A percentile compares a stretch with the other conserved stretches of the same genome.
phyloP scores from a whole-genome alignment of 92 coral and sea anemone genomes.

The Porites divaricata region DNA sequence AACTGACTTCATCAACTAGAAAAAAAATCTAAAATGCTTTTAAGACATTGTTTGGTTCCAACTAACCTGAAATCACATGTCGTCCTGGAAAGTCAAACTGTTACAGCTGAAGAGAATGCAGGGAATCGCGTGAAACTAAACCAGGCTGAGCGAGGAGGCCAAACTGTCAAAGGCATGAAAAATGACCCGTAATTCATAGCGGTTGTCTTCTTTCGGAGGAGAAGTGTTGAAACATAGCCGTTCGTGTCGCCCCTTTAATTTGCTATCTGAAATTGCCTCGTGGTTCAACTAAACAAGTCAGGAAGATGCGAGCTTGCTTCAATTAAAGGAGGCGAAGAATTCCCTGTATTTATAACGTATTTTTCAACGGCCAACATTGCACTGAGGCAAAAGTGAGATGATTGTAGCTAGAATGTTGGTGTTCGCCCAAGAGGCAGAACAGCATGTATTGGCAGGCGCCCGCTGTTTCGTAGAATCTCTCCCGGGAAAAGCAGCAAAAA shows the following conservation, averaged over 20 bases:
- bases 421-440: background rate
- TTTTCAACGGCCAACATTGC: conserved; percentile 12
- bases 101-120: background rate
- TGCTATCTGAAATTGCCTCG: background rate
- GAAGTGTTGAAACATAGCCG: conserved; percentile 37
- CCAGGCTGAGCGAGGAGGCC: conserved; percentile 27
- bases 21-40: background rate
- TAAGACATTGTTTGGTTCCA: background rate
- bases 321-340: background rate
- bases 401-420: background rate
- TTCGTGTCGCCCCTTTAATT: conserved; percentile 9
- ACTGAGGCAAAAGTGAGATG: conserved; percentile 1
- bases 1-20: background rate
- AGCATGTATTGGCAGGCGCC: conserved; percentile 15
- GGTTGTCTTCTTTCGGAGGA: conserved; percentile 35
- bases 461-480: conserved; percentile 11
- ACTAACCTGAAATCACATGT: conserved; percentile 40
- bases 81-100: background rate
- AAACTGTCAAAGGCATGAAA: conserved; percentile 37
- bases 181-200: conserved; percentile 50
- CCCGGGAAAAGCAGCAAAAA: conserved; percentile 4
- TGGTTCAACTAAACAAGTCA: conserved; percentile 15
- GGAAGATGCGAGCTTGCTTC: background rate
- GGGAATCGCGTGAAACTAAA: conserved; percentile 26
- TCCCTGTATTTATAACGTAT: background rate